phyloP scores from a whole-genome alignment of 2,888 invertebrate species.

The Mythimna ferrago region DNA sequence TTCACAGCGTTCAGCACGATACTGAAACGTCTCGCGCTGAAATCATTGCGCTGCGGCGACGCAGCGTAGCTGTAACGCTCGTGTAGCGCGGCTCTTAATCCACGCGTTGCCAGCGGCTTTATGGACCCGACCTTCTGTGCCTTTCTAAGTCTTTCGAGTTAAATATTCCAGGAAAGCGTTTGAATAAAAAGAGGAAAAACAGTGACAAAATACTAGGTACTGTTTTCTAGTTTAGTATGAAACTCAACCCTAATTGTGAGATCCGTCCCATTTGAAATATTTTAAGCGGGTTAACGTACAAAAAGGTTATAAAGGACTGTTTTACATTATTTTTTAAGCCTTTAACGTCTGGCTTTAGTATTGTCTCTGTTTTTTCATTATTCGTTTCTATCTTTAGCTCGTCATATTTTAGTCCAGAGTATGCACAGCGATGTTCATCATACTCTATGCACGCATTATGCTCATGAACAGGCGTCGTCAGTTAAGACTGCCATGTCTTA shows the following conservation, averaged over 20 bases:
- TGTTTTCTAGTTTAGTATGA: conserved; percentile 1
- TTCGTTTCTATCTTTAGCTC: too few species aligned
- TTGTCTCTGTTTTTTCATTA: background rate
- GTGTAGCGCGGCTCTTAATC: too few species aligned
- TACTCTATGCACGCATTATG: too few species aligned
- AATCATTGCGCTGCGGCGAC: too few species aligned
- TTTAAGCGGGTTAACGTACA: background rate
- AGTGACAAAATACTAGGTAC: conserved; percentile 7
- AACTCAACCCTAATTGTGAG: conserved; percentile 10
- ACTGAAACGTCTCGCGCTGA: too few species aligned
- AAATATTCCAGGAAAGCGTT: background rate
- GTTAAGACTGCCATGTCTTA: too few species aligned
- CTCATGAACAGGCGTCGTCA: too few species aligned
- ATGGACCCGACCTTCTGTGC: background rate
- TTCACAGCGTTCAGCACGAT: too few species aligned
- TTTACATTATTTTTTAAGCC: background rate
- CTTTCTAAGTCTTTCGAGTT: background rate
- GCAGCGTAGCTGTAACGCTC: too few species aligned
- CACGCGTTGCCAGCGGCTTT: too few species aligned
- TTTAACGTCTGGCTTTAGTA: background rate
- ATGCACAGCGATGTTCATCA: too few species aligned
- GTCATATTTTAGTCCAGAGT: too few species aligned
- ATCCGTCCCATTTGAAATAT: conserved; percentile 3
- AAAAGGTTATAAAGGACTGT: background rate
- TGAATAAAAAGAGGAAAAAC: conserved; percentile 13